Base-by-base conservation (phyloP, 64 coral and sea anemone genomes). In the Montipora efflorescens region DNA sequence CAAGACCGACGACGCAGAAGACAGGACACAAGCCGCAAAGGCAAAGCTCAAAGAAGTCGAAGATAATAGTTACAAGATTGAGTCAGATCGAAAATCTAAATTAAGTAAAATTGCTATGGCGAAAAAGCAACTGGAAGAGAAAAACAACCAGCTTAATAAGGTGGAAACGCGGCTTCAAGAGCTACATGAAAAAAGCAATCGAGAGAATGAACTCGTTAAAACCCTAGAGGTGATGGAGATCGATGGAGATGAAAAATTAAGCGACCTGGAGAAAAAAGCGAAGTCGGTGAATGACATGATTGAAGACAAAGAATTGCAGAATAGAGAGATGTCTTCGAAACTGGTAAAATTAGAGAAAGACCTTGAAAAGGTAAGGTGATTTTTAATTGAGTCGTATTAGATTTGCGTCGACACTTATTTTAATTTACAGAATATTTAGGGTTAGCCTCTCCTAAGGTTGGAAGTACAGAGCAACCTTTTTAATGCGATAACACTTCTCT, bases 161-260 rank as follows among this genome's bases (percentile, higher is more conserved):
- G 92, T 92, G 59, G 20, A 89, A 18, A 21, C 53, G 12, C 87
- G 71, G 25, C 87, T 98, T 19, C 50, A 59, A 46, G 59, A 71
- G 19, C 62, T 98, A 3, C 57, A 73, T 16, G 83, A 89, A 11
- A 98, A 98, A 80, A 15, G 78, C 0, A 89, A 98, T 36, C 28
- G 51, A 2, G 96, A 98, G n/a, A 93, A 82, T 18, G 91, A 84
- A 15, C 18, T 91, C 4, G 96, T 98, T 8, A 94, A 89, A 44
- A 85, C 94, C 3, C 93, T 98, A 20, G 93, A 94, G 12, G 69
- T 49, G 25, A 91, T 83, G 47, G 96, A 98, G 79, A 23, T 98
- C 20, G 96, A 98, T 47, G 96, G 96, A 16, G 96, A 98, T 46
- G 96, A 95, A 14, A 98, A 90, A 75, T 80, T 98, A 15, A 95